Conservation (phyloP, 2,797 vertebrate genomes). For the Siniperca scherzeri region DNA sequence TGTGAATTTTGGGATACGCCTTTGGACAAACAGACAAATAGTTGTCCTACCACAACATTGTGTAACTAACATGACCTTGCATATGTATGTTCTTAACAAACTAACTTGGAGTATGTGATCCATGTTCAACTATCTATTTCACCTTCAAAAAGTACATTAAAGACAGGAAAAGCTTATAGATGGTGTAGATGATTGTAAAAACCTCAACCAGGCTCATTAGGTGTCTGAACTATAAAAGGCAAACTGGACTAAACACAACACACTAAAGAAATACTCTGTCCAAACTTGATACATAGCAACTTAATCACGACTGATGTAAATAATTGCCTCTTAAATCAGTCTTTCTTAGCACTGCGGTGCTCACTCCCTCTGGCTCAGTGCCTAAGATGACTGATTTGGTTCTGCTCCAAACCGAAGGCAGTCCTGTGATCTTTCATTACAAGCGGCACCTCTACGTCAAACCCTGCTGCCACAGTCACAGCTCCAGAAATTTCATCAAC, state of each 20-base stretch:
- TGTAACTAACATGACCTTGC: no score
- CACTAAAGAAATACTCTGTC: constrained; percentile 15
- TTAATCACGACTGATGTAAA: constrained; percentile 20
- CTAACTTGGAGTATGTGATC: background rate
- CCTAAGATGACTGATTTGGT: constrained; percentile 58
- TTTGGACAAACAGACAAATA: background rate
- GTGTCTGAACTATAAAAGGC: background rate
- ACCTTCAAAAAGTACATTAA: background rate
- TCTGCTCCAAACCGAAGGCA: constrained; percentile 38
- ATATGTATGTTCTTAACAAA: background rate
- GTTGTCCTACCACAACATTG: background rate
- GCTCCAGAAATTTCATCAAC: constrained; percentile 38
- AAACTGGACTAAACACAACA: background rate
- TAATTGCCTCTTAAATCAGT: constrained; percentile 44
- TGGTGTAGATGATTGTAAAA: background rate
- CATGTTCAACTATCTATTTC: background rate
- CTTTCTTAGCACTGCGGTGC: constrained; percentile 14
- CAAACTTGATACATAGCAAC: constrained; percentile 6
- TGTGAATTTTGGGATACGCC: background rate
- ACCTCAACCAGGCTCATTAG: background rate
- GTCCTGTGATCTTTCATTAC: constrained; percentile 65
- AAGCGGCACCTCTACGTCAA: constrained; percentile 55
- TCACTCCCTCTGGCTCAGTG: constrained; percentile 45
- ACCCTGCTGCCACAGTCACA: constrained; percentile 30
- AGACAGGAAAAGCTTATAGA: no score